Conservation (phyloP, 2,797 vertebrate genomes). For the Ambastaia sidthimunki region DNA sequence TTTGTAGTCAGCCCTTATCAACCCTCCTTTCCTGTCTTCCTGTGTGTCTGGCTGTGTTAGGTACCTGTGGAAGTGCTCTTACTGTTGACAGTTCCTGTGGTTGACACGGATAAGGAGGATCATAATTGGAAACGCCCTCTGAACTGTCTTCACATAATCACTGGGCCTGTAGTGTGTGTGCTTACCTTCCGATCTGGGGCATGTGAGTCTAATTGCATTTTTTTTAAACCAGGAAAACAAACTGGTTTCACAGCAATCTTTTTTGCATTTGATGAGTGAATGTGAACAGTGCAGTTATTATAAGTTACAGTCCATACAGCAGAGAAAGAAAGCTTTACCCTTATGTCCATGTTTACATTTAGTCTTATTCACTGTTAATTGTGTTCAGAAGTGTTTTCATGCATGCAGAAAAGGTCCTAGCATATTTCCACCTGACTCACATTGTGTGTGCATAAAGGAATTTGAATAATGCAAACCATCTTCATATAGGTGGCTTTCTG, state of each 20-base stretch:
- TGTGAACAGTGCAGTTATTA: background rate
- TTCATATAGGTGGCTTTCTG: too few species aligned
- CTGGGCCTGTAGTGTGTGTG: constrained; percentile 83
- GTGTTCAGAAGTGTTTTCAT: too few species aligned
- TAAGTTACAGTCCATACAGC: background rate
- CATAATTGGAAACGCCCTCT: constrained; percentile 94
- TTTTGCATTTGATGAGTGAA: background rate
- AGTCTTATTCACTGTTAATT: too few species aligned
- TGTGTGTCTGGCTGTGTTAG: constrained; percentile 68
- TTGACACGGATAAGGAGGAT: constrained; percentile 91
- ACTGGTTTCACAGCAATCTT: background rate
- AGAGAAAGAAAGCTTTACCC: background rate
- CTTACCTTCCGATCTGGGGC: constrained; percentile 86
- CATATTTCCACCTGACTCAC: too few species aligned
- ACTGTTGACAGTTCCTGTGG: constrained; percentile 86
- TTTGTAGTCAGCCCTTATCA: background rate
- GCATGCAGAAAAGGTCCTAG: too few species aligned
- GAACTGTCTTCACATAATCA: constrained; percentile 90
- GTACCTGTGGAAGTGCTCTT: constrained; percentile 87
- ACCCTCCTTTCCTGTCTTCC: background rate
- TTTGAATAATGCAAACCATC: too few species aligned
- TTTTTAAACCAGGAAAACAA: background rate
- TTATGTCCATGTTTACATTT: background rate
- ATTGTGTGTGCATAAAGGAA: too few species aligned
- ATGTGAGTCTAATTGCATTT: constrained; percentile 80